Evolutionary conservation across 2,888 invertebrate genomes (phyloP).

Genomic region (Epinotia demarniana): DNA sequence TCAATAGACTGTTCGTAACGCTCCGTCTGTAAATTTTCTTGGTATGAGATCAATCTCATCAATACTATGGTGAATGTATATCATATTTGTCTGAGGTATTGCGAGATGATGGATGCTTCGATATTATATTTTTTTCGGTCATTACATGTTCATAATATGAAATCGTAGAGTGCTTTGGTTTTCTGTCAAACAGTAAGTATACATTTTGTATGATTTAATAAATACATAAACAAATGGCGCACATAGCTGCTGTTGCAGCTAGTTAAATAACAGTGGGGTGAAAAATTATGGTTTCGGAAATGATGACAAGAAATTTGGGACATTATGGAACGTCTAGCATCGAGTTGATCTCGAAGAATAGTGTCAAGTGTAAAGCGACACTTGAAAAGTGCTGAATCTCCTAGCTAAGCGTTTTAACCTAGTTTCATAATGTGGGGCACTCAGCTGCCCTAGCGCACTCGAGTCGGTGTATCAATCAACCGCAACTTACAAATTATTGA

Average conservation of each 20-base stretch:
- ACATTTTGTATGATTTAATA: too few species aligned
- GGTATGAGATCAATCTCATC: too few species aligned
- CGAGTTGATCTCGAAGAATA: constrained; percentile 14
- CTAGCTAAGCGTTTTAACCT: constrained; percentile 26
- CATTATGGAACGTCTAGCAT: not conserved
- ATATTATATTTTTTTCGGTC: too few species aligned
- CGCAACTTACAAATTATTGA: constrained; percentile 32
- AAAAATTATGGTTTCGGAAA: not conserved
- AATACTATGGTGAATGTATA: too few species aligned
- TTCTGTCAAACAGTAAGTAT: too few species aligned
- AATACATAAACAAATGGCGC: not conserved
- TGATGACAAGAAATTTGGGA: not conserved
- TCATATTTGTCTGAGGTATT: too few species aligned
- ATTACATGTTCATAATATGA: too few species aligned
- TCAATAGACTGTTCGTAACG: too few species aligned
- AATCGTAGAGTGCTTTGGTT: too few species aligned
- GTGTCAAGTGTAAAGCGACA: constrained; percentile 9
- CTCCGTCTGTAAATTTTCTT: too few species aligned
- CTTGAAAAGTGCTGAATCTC: constrained; percentile 28
- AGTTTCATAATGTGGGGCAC: constrained; percentile 25
- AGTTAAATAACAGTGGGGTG: too few species aligned
- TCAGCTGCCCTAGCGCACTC: constrained; percentile 4
- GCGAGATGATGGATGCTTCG: too few species aligned
- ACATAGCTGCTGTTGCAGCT: not conserved
- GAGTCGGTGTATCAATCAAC: constrained; percentile 21